phyloP scores from a whole-genome alignment of 2,888 invertebrate species.

The Julus scandinavius region DNA sequence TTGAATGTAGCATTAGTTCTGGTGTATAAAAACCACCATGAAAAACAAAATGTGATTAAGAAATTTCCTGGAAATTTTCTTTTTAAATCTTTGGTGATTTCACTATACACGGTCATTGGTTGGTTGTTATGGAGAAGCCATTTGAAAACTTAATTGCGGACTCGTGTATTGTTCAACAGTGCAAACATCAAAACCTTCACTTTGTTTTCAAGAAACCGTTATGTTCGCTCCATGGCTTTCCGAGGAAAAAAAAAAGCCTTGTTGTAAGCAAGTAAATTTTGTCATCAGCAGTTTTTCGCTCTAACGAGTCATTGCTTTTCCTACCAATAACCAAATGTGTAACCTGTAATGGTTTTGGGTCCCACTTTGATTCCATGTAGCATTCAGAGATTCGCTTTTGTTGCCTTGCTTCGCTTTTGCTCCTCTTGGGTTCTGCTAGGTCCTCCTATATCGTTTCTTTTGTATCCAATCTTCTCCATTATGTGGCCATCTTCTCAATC shows the following conservation, averaged over 20 bases:
- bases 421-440: conserved; percentile 1
- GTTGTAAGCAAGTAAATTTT: conserved; percentile 46
- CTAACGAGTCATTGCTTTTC: conserved; percentile 18
- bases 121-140: not conserved
- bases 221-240: not conserved
- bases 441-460: conserved; percentile 8
- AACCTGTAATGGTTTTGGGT: conserved; percentile 39
- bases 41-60: too few relatives aligned
- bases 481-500: conserved; percentile 35
- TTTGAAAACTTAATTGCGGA: not conserved
- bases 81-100: not conserved
- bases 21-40: too few relatives aligned
- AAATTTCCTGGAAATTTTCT: not conserved
- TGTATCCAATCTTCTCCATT: conserved; percentile 43
- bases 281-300: conserved; percentile 46
- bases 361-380: conserved; percentile 15
- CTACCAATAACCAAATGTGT: conserved; percentile 46
- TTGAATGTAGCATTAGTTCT: too few relatives aligned
- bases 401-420: not conserved
- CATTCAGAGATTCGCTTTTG: conserved; percentile 30
- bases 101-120: not conserved
- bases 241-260: not conserved
- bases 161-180: not conserved
- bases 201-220: not conserved
- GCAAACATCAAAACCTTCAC: not conserved